Evolutionary conservation across 2,797 vertebrate genomes (phyloP), one percentile per base, ranked within the genome.

Genomic region (Ctenosaura bakeri): DNA sequence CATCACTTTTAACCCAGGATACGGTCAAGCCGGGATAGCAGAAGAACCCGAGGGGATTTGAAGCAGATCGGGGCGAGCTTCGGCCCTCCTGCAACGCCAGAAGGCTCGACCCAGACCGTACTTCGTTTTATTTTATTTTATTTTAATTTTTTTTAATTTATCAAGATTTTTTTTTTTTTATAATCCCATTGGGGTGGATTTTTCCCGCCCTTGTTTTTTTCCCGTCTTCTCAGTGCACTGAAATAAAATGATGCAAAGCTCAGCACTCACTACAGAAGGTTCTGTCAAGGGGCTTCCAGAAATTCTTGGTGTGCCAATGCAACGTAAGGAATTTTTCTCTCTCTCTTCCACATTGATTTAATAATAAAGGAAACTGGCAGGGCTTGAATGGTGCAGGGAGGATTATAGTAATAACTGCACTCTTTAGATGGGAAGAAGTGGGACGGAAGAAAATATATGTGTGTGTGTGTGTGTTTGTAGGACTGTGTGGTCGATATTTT

Each of bases 281-380:
- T 97, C 98, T 93, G 98, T 98, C 93, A 99, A 99, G 98, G 98
- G 98, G 98, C 98, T 99, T 97, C 98, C 98, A 97, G 99, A 99
- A 97, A 98, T 99, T 95, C 98, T 99, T 94, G 98, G 98, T 96
- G 98, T 99, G 97, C 98, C 99, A 97, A 97, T 99, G 98, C 99
- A 99, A 98, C 99, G 99, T 99, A 99, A 99, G 98, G 97, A 95
- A 94, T 95, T 95, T 96, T 95, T 81, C 66, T 94, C 94, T 83
- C 88, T 66, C 76, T 59, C 83, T 35, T 35, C 89, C 87, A 83
- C 92, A 93, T 96, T 94, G 94, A 96, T 97, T 93, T 90, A 93
- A 90, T 97, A 83, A 92, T 95, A 62, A 94, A 95, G 95, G 91
- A 93, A 84, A 91, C 89, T 92, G 90, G 94, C 95, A 93, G 94